A percentile compares a stretch with the other conserved stretches of the same genome.
phyloP scores from a whole-genome alignment of 2,888 invertebrate genomes.

The Tenthredo mesomela region DNA sequence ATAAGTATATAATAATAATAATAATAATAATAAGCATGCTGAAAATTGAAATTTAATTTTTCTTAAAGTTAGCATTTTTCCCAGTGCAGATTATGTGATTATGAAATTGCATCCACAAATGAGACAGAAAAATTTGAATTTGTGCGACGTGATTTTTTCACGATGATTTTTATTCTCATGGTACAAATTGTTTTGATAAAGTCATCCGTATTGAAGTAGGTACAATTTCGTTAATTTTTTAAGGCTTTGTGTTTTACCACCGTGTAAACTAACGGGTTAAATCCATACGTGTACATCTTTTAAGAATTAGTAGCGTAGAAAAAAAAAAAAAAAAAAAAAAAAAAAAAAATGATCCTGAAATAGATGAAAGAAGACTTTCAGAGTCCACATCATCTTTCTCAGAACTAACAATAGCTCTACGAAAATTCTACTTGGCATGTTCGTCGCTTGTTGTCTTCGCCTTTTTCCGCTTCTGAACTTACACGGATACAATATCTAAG shows the following conservation, averaged over 20 bases:
- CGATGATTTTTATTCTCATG: too few species aligned
- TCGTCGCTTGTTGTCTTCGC: background rate
- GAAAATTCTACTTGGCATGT: slow-evolving; percentile 17
- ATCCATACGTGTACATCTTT: background rate
- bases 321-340: background rate
- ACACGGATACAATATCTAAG: background rate
- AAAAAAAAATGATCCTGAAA: background rate
- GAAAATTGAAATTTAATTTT: background rate
- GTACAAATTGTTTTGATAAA: too few species aligned
- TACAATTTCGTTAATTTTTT: background rate
- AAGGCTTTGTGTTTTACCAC: background rate
- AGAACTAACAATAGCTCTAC: slow-evolving; percentile 5
- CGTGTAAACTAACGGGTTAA: background rate
- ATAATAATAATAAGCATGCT: too few species aligned
- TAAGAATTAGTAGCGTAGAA: background rate
- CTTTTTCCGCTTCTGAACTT: background rate
- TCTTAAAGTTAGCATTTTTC: background rate
- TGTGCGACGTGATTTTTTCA: too few species aligned
- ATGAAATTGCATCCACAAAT: too few species aligned
- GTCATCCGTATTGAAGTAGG: background rate
- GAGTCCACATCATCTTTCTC: background rate
- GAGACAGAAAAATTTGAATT: too few species aligned
- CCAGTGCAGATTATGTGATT: too few species aligned
- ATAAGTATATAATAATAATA: too few species aligned
- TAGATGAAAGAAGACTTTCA: background rate